Conservation (phyloP, 2,113 vertebrate genomes). For the Hymenochirus boettgeri region DNA sequence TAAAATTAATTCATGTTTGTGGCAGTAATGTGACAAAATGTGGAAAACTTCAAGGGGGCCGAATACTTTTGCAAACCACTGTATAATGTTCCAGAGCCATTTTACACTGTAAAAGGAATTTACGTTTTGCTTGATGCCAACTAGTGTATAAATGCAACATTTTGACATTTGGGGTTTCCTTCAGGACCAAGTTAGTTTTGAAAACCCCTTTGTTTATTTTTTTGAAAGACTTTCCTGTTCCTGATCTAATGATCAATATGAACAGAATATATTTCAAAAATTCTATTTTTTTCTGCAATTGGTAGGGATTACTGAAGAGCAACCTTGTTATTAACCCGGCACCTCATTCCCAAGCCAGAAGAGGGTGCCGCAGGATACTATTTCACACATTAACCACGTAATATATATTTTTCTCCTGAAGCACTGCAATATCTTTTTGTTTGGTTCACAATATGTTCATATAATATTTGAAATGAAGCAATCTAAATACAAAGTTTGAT, state of each 20-base stretch:
- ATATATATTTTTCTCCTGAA: no score
- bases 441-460: no score
- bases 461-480: no score
- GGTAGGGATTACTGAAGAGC: conserved; percentile 14
- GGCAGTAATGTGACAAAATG: no score
- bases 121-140: conserved; percentile 27
- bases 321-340: not conserved
- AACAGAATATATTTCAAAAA: not conserved
- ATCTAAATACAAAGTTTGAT: no score
- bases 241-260: not conserved
- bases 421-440: no score
- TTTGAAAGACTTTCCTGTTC: conserved; percentile 38
- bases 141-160: conserved; percentile 5
- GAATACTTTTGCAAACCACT: conserved; percentile 16
- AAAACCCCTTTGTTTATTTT: conserved; percentile 22
- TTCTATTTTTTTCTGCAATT: conserved; percentile 15
- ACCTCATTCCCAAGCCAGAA: not conserved
- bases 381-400: not conserved
- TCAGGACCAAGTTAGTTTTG: conserved; percentile 28
- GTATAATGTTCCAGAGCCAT: conserved; percentile 1
- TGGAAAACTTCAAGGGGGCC: no score
- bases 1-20: no score
- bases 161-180: conserved; percentile 36
- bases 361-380: conserved; percentile 7
- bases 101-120: conserved; percentile 4